These are phyloP conservation scores for Botia almorhae DNA, from an alignment of 2,797 vertebrate genomes.

Conservation along the genomic window DNA sequence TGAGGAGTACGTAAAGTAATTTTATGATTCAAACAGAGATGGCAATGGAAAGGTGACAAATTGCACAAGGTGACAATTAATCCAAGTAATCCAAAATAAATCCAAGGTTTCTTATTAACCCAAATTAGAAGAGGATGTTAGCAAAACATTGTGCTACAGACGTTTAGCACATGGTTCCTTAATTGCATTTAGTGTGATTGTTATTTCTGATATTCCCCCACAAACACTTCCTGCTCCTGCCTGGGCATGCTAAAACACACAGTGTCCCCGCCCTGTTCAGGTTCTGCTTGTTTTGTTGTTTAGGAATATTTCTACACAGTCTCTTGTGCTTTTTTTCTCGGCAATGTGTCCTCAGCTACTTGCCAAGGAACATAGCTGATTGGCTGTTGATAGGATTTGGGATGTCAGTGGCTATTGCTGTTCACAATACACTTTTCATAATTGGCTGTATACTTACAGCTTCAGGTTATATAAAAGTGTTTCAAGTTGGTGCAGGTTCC, in stretches of 20 bases:
- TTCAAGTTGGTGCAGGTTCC: neutral
- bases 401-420: neutral
- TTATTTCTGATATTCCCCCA: neutral
- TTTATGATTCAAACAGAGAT: no score
- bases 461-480: slow-evolving; percentile 19
- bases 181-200: neutral
- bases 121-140: no score
- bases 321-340: slow-evolving; percentile 20
- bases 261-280: slow-evolving; percentile 9
- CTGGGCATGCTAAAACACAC: slow-evolving; percentile 15
- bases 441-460: neutral
- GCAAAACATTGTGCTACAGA: no score
- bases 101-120: no score
- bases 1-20: no score
- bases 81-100: no score
- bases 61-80: no score
- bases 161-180: no score
- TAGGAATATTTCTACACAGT: neutral
- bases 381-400: neutral
- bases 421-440: slow-evolving; percentile 2
- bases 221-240: slow-evolving; percentile 14
- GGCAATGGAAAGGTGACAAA: no score
- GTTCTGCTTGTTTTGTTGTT: slow-evolving; percentile 27
- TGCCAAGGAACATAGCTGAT: neutral
- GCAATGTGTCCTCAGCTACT: neutral